A percentile compares a stretch with the other conserved stretches of the same genome.
phyloP scores from a whole-genome alignment of 2,113 vertebrate species.

The Cyanoramphus novaezelandiae region DNA sequence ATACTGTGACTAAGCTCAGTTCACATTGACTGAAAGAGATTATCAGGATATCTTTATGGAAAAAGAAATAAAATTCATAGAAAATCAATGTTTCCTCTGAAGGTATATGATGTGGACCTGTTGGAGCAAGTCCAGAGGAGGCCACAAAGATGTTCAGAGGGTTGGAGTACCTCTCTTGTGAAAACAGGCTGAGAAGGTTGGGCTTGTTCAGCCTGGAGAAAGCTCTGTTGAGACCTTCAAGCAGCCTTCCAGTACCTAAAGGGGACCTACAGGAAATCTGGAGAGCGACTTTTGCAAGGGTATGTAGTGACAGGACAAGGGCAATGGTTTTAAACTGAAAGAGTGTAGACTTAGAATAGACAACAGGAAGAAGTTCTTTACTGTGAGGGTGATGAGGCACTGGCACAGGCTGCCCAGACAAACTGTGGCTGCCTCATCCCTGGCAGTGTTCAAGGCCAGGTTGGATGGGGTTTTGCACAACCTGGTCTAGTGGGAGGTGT shows the following conservation, averaged over 20 bases:
- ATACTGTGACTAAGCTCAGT: neutral
- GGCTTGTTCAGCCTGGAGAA: neutral
- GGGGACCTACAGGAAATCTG: neutral
- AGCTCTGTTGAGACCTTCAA: neutral
- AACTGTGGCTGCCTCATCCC: neutral
- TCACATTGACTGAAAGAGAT: neutral
- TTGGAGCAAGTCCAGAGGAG: neutral
- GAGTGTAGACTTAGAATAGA: neutral
- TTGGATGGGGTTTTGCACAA: neutral
- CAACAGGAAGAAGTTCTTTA: neutral
- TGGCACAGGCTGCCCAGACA: neutral
- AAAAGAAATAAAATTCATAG: neutral
- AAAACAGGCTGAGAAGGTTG: neutral
- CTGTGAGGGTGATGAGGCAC: neutral
- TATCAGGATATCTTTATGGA: neutral
- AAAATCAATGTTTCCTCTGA: neutral
- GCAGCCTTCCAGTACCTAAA: neutral
- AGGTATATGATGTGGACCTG: neutral
- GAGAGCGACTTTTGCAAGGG: neutral
- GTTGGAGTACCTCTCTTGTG: neutral
- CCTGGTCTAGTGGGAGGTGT: neutral
- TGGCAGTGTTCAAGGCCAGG: neutral
- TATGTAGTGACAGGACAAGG: neutral
- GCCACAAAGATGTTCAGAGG: neutral
- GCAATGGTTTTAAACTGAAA: neutral